phyloP scores from a whole-genome alignment of 1,140 invertebrate genomes.

The Ridgeia piscesae region DNA sequence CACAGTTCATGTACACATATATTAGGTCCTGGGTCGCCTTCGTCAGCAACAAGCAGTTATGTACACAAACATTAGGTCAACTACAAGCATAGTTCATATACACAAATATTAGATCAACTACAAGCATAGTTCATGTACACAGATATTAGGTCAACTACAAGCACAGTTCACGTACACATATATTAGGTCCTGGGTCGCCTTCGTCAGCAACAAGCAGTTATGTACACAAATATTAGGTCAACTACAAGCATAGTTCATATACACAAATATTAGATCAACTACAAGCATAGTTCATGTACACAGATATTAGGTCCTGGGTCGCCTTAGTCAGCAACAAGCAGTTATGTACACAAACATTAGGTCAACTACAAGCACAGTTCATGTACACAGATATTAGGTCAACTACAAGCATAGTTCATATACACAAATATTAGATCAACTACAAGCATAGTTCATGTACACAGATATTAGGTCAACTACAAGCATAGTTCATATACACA shows the following conservation, averaged over 20 bases:
- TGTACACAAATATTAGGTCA: slow-evolving; percentile 79
- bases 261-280: slow-evolving; percentile 84
- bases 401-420: too few relatives aligned
- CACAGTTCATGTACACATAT: slow-evolving; percentile 80
- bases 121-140: slow-evolving; percentile 6
- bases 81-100: slow-evolving; percentile 36
- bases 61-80: slow-evolving; percentile 86
- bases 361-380: slow-evolving; percentile 62
- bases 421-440: too few relatives aligned
- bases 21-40: too few relatives aligned
- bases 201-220: slow-evolving; percentile 76
- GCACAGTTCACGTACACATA: too few relatives aligned
- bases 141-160: background rate
- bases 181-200: too few relatives aligned
- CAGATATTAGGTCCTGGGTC: too few relatives aligned
- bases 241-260: slow-evolving; percentile 72
- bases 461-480: slow-evolving; percentile 48
- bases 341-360: slow-evolving; percentile 79
- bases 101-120: slow-evolving; percentile 54
- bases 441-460: slow-evolving; percentile 76
- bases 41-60: slow-evolving; percentile 67
- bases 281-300: slow-evolving; percentile 9
- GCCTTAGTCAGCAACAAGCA: background rate
- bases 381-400: background rate
- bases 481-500: slow-evolving; percentile 82